Evolutionary conservation across 2,888 invertebrate genomes (phyloP), one percentile per base, ranked within the genome.

Genomic region (Sinopyrophorus schimmeli): DNA sequence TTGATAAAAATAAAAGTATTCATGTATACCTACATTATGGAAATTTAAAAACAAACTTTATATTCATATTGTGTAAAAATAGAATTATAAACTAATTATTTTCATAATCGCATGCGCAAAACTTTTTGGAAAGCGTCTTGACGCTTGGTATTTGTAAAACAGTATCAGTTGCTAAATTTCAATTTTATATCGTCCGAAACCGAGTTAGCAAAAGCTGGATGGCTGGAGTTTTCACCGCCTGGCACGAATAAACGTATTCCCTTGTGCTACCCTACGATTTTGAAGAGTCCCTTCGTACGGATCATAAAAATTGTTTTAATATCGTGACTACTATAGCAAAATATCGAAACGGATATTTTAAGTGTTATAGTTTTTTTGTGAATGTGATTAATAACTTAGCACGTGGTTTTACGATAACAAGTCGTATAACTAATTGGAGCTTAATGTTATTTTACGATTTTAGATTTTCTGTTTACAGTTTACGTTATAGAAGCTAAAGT

Each of bases 211-310:
- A 67, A 18, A 26, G 69, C 77, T 78, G 77, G 76, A 77, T 77
- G 76, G 77, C 78, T 79, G 76, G 75, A 76, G 70, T 67, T 60
- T 58, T 53, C 66, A 65, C 67, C 56, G 65, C 66, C 69, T 71
- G 70, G 68, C 67, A 70, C 69, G 39, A 50, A 41, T 42, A 47
- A 58, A 53, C 28, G 54, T 51, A 47, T 24, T 34, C 20, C 17
- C 14, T 37, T 37, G 27, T 31, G 39, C 26, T 39, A 34, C 40
- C 40, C 28, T 14, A 42, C 28, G 31, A 42, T 37, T 35, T 28
- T 42, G 9, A 47, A 35, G 21, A 40, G 26, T 30, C 39, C 31
- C 37, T 18, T 24, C 6, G 18, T 35, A 21, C 16, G 26, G 46
- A 31, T 30, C 20, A 30, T 30, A 31, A 38, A 32, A 34, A 31